Base-by-base conservation (phyloP, 2,113 vertebrate genomes). In the Tychaedon coryphoeus region DNA sequence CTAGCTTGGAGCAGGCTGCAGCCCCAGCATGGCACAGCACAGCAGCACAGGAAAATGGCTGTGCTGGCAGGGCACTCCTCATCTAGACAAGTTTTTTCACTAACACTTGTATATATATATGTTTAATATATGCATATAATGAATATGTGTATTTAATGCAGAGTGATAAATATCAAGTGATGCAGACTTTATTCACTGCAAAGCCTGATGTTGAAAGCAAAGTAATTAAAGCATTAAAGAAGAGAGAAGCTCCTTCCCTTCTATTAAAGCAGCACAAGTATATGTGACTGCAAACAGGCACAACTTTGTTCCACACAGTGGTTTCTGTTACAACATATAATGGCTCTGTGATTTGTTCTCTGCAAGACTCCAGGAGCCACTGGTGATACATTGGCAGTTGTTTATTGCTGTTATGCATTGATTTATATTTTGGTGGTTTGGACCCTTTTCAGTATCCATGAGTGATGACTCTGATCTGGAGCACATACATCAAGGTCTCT, bases 391-490 rank as follows among this genome's bases (percentile, higher is more conserved):
- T 57, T 70, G 61, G 23, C 16, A 29, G n/a, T 54, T 69, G 22
- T 61, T 92, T 54, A 51, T 61, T 86, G 69, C 20, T 80, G 67
- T 66, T 91, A 38, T 80, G 50, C 51, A 47, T 5, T 84, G 86
- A 73, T 91, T 70, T 81, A 70, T 86, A 54, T 95, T 88, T 92
- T 66, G 50, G 72, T 80, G 51, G 34, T 77, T 89, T 83, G 76
- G 75, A 57, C 28, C 54, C 45, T 88, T 57, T 92, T 74, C 33
- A 29, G 28, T 70, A 34, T 65, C 72, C 2, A 2, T 70, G 64
- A 95, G 14, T 50, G 79, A 95, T 90, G 91, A 74, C 42, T 76
- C 84, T 57, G 50, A 53, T 75, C 54, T 45, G 45, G 18, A 76
- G 54, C 28, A 15, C 42, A 33, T 91, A 57, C 8, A 83, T 80